Evolutionary conservation across 2,888 invertebrate species (phyloP).

Genomic region (Oeneis ivallda): DNA sequence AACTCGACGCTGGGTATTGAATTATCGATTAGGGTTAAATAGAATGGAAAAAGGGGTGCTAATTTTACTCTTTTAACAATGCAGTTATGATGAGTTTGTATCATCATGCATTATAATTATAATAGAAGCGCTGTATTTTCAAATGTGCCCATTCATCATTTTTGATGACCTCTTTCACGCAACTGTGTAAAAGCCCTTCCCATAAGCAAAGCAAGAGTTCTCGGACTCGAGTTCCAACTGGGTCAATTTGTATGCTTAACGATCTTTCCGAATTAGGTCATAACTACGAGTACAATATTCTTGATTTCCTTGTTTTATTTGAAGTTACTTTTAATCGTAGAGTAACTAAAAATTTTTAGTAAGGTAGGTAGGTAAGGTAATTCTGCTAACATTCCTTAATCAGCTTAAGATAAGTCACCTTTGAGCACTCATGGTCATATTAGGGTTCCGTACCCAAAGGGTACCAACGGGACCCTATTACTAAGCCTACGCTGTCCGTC

Average conservation of each 20-base stretch:
- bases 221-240: constrained; percentile 17
- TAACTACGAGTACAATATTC: constrained; percentile 2
- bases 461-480: no score
- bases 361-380: no score
- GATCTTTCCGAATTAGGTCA: constrained; percentile 18
- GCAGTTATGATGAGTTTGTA: not conserved
- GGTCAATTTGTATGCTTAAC: constrained; percentile 21
- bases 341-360: no score
- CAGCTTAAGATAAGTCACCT: no score
- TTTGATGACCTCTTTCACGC: constrained; percentile 17
- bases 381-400: no score
- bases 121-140: not conserved
- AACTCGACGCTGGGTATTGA: constrained; percentile 35
- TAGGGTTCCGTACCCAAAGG: no score
- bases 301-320: not conserved
- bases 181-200: constrained; percentile 8
- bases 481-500: no score
- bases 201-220: constrained; percentile 11
- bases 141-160: not conserved
- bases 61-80: constrained; percentile 23
- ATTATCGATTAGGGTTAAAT: constrained; percentile 42
- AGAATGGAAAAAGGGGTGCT: constrained; percentile 37
- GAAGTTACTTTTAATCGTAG: not conserved
- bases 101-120: not conserved
- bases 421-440: no score